These are phyloP conservation scores for Lasius platythorax DNA, from an alignment of 2,888 invertebrate species.

Conservation along the genomic window DNA sequence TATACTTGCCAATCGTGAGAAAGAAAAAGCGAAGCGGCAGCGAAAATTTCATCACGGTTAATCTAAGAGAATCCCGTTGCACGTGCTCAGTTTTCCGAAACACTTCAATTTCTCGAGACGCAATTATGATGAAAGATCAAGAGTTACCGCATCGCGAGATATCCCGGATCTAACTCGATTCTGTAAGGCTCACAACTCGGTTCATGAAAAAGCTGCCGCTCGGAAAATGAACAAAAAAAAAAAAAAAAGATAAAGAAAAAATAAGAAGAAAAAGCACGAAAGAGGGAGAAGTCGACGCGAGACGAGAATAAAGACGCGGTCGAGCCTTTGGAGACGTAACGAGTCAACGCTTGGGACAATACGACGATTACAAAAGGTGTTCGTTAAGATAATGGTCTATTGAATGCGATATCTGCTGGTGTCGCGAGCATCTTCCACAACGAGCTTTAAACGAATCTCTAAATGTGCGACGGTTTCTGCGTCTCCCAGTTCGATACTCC, in stretches of 20 bases:
- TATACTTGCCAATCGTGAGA: background rate
- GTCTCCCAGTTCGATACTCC: background rate
- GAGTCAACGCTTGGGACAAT: conserved; percentile 57
- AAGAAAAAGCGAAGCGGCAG: background rate
- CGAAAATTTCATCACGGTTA: conserved; percentile 6
- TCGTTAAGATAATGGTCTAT: conserved; percentile 79
- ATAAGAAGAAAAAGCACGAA: background rate
- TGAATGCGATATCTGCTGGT: conserved; percentile 62
- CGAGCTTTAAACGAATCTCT: background rate
- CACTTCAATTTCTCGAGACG: background rate
- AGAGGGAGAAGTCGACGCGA: background rate
- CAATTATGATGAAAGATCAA: conserved; percentile 13
- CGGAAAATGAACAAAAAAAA: background rate
- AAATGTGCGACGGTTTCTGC: background rate
- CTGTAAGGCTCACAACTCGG: background rate
- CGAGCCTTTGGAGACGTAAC: conserved; percentile 40
- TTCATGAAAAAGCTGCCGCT: background rate
- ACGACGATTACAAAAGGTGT: conserved; percentile 73
- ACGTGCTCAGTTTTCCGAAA: conserved; percentile 15
- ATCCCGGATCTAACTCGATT: background rate
- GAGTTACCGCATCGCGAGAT: background rate
- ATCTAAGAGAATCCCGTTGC: background rate
- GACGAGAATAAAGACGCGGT: background rate
- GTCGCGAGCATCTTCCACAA: conserved; percentile 39
- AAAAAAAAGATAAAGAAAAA: background rate